Base-by-base conservation (phyloP, 2,797 vertebrate genomes). In the Malurus leucopterus region DNA sequence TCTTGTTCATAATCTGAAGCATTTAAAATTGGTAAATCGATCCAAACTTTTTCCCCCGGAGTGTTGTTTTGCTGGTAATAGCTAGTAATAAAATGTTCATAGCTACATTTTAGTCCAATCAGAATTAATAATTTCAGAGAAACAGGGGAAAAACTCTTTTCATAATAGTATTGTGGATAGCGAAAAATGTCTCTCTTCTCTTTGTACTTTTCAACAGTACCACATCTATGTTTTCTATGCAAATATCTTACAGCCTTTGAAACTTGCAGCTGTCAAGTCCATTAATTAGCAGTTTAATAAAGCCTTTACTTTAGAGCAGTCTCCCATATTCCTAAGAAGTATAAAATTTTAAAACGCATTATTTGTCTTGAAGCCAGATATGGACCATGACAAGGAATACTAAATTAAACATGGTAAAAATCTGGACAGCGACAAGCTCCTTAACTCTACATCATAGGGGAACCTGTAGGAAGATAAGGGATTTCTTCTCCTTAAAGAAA, bases 121-220 rank as follows among this genome's bases (percentile, higher is more conserved):
- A 84, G 57, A 89, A 91, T 49, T 71, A 91, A 80, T 46, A 87
- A 69, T 71, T 71, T 12, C 55, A 90, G 47, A 93, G 47, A 77
- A 83, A 73, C 41, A 72, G 1, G 0, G 8, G 18, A 81, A 18
- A 22, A 73, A 55, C 9, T 51, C 30, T 81, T 81, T 43, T 38
- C 44, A 34, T 55, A 81, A 18, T 11, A 44, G 20, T 47, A 61
- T 16, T 71, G 23, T 8, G 3, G 11, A 53, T 2, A 77, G 8
- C 36, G 36, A 55, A 67, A 86, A 78, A 17, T 15, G 3, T 64
- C 12, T 30, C 24, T 63, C n/a, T 63, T 65, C 23, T 67, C 6
- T 18, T 17, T 51, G 41, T 34, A 7, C 12, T 38, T 77, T 82
- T 74, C 51, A 86, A 13, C 26, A 54, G 26, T 38, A 68, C 24